phyloP scores from a whole-genome alignment of 2,888 invertebrate species.

The Phanerotoma sp. region DNA sequence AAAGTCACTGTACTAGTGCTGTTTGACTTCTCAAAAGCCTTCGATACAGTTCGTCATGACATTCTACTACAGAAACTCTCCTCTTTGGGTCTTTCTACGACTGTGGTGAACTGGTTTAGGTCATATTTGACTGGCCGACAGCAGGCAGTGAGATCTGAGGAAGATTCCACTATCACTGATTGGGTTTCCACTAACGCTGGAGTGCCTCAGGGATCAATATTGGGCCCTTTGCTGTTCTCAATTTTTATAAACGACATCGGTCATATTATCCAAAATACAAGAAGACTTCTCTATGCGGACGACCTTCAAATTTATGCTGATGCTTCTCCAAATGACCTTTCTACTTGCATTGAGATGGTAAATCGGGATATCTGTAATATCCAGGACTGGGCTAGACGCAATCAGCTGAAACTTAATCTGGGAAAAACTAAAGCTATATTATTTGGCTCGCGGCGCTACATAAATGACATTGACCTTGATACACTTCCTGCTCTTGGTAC shows the following conservation, averaged over 20 bases:
- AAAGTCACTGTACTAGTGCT: conserved; percentile 20
- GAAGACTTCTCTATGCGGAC: too few relatives aligned
- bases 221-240: conserved; percentile 5
- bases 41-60: conserved; percentile 27
- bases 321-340: too few relatives aligned
- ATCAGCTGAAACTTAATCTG: too few relatives aligned
- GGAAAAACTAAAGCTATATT: too few relatives aligned
- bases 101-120: conserved; percentile 11
- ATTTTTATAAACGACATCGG: conserved; percentile 12
- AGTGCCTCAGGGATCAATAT: conserved; percentile 14
- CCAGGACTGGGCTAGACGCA: too few relatives aligned
- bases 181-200: not conserved
- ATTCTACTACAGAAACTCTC: conserved; percentile 16
- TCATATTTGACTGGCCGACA: conserved; percentile 12
- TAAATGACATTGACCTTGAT: too few relatives aligned
- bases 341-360: too few relatives aligned
- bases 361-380: too few relatives aligned
- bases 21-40: conserved; percentile 30
- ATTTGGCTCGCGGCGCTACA: too few relatives aligned
- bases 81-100: conserved; percentile 1
- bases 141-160: not conserved
- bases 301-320: too few relatives aligned
- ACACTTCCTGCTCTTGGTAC: too few relatives aligned
- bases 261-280: too few relatives aligned
- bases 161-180: not conserved